Evolutionary conservation across 2,888 invertebrate genomes (phyloP).

Genomic region (Heliconius aoede): DNA sequence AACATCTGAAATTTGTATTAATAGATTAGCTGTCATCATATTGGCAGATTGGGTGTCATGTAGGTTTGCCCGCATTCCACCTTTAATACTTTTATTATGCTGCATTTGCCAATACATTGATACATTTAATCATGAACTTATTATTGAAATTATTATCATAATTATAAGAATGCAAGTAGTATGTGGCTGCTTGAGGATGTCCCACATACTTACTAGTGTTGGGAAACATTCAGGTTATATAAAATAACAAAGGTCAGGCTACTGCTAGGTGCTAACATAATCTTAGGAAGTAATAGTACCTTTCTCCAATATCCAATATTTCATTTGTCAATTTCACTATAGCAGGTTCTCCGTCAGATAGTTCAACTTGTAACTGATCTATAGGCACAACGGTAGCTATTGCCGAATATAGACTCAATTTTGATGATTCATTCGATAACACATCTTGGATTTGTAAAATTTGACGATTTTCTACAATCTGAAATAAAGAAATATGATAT

Average conservation of each 20-base stretch:
- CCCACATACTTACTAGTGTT: too few relatives aligned
- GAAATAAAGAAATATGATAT: conserved; percentile 34
- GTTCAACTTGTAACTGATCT: conserved; percentile 49
- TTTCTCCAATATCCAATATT: conserved; percentile 66
- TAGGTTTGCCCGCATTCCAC: too few relatives aligned
- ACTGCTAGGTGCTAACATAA: not conserved
- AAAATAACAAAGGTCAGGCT: too few relatives aligned
- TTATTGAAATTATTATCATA: too few relatives aligned
- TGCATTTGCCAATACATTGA: too few relatives aligned
- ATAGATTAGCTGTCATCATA: conserved; percentile 27
- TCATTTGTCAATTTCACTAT: conserved; percentile 57
- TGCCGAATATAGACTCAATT: conserved; percentile 64
- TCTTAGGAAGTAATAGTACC: conserved; percentile 51
- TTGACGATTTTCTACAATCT: conserved; percentile 54
- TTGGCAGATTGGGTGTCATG: not conserved
- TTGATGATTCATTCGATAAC: conserved; percentile 55
- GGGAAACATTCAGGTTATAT: too few relatives aligned
- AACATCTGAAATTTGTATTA: conserved; percentile 55
- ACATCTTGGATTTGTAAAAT: conserved; percentile 46
- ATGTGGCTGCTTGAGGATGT: too few relatives aligned
- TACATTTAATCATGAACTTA: too few relatives aligned
- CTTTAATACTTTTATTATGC: too few relatives aligned
- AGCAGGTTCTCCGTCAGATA: conserved; percentile 48
- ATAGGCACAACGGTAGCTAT: conserved; percentile 59
- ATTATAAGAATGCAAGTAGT: too few relatives aligned